Evolutionary conservation across 2,113 vertebrate genomes (phyloP), one percentile per base, ranked within the genome.

Genomic region (Tautogolabrus adspersus): DNA sequence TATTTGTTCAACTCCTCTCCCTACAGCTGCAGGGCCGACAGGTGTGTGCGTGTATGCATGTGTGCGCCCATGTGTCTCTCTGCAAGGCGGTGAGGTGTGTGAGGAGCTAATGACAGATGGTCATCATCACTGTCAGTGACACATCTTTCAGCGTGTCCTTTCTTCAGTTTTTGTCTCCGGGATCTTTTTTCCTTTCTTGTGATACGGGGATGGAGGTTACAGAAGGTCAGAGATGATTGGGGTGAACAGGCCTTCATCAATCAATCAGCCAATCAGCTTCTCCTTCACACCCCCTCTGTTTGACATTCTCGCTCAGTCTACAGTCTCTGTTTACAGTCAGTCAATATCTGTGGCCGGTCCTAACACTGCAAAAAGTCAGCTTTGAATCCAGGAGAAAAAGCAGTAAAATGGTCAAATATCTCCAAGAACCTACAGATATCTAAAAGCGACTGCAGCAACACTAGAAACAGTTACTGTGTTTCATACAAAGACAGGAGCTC

Each of bases 51-150:
- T 51, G 49, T 51, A 9, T 51, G 49, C 49, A 51, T 3, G 8
- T 8, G 8, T 21, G 49, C 49, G 8, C 19, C 40, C 18, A 30
- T 60, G 47, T 49, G 47, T 19, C 47, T 49, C 22, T 54, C 66
- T n/a, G 60, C 72, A 22, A 70, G 66, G 34, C 81, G 67, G 57
- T 3, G 64, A 69, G 54, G 63, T 73, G 72, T 69, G 51, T 47
- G 52, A 77, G 58, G 68, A 70, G 68, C 49, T 16, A 73, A 65
- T 86, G 88, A 85, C 75, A 75, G 87, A 85, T 83, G 58, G 72
- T 64, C 77, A 70, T 75, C 77, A 57, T 77, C 72, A 11, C 76
- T 46, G 69, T 68, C 64, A 72, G 19, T 3, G 30, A 70, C 79
- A 59, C 52, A 47, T 75, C 77, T 75, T 73, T 80, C 66, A 51